Conservation (phyloP, 2,113 vertebrate genomes). For the Podarcis raffonei region DNA sequence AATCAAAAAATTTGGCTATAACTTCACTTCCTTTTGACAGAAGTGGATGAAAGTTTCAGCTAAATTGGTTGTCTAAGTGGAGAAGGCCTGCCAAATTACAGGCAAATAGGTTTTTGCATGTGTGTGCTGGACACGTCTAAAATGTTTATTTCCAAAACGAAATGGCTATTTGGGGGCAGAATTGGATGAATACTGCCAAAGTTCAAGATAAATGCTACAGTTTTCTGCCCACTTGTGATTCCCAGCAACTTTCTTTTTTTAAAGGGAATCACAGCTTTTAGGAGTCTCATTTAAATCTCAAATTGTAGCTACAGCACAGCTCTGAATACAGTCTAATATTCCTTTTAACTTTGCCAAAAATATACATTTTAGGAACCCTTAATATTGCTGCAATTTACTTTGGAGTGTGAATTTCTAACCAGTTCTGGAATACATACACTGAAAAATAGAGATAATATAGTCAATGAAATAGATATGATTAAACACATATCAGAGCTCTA, state of each 20-base stretch:
- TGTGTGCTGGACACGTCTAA: too few species aligned
- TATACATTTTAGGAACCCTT: constrained; percentile 29
- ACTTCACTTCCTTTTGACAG: too few species aligned
- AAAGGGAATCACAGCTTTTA: neutral
- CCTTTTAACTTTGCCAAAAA: constrained; percentile 26
- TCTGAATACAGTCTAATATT: neutral
- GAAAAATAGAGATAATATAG: constrained; percentile 31
- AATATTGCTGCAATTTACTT: constrained; percentile 27
- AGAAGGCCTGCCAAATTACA: too few species aligned
- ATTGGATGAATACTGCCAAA: too few species aligned
- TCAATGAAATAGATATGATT: constrained; percentile 26
- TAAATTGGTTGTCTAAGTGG: too few species aligned
- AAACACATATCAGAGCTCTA: constrained; percentile 6
- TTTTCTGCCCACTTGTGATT: too few species aligned
- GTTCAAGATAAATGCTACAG: too few species aligned
- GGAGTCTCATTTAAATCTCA: neutral
- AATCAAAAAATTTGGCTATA: too few species aligned
- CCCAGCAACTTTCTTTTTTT: neutral
- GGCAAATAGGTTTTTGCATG: too few species aligned
- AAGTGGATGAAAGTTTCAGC: too few species aligned
- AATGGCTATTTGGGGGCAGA: too few species aligned
- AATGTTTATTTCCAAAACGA: too few species aligned
- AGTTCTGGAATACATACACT: neutral
- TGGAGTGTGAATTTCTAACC: constrained; percentile 24
- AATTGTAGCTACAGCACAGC: neutral